Percentiles rank a stretch among this genome's conserved stretches.
phyloP scores from a whole-genome alignment of 2,888 invertebrate genomes.

The Heliconius cydno region DNA sequence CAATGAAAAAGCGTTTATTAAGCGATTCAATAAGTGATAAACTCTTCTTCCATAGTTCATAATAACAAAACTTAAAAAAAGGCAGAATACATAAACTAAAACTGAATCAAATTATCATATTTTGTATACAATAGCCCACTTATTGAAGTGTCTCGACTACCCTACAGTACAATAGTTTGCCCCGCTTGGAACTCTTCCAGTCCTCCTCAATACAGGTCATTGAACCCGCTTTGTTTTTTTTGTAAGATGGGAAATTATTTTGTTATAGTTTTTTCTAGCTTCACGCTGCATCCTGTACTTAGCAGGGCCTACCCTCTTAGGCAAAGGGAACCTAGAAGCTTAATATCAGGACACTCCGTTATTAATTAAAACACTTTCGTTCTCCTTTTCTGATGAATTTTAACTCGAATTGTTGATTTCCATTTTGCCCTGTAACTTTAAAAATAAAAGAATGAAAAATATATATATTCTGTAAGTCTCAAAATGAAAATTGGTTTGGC shows the following conservation, averaged over 20 bases:
- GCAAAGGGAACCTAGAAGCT: not conserved
- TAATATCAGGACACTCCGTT: no score
- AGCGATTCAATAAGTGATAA: not conserved
- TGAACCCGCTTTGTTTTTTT: constrained; percentile 42
- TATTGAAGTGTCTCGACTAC: constrained; percentile 30
- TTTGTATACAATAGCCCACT: constrained; percentile 16
- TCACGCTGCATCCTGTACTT: not conserved
- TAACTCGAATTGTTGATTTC: no score
- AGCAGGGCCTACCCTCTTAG: not conserved
- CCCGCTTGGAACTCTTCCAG: constrained; percentile 45
- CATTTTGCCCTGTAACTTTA: no score
- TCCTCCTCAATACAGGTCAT: constrained; percentile 41
- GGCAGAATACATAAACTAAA: not conserved
- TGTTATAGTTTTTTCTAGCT: constrained; percentile 10
- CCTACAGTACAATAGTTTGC: constrained; percentile 37
- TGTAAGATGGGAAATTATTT: not conserved
- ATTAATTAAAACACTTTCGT: no score
- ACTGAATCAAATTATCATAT: constrained; percentile 12
- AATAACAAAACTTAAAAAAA: not conserved
- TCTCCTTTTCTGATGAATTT: no score
- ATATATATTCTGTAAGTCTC: no score
- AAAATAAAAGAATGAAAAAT: no score
- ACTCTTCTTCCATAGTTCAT: no score
- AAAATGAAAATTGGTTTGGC: no score
- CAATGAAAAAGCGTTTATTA: not conserved